Evolutionary conservation across 2,797 vertebrate species (phyloP).

Genomic region (Mionectes olivaceus): DNA sequence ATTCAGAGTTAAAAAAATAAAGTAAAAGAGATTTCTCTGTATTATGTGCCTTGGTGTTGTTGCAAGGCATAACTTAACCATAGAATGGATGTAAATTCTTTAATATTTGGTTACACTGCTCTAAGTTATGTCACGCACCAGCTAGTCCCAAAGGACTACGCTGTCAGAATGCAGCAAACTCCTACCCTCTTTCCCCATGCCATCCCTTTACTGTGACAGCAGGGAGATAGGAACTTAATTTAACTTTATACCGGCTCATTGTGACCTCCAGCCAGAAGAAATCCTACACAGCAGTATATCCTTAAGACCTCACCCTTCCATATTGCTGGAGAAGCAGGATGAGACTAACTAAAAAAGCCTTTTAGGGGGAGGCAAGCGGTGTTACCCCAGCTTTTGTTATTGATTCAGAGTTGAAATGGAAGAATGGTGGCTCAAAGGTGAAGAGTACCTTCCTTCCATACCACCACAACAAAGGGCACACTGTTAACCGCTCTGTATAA

Average conservation of each 20-base stretch:
- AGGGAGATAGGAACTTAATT: neutral
- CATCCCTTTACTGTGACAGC: neutral
- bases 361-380: neutral
- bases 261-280: neutral
- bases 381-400: neutral
- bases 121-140: neutral
- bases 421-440: neutral
- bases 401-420: neutral
- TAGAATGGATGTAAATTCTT: neutral
- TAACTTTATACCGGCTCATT: neutral
- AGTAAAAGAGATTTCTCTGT: neutral
- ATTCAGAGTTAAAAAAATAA: neutral
- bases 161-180: neutral
- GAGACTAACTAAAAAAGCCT: neutral
- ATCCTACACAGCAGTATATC: neutral
- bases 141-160: neutral
- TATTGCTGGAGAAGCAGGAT: neutral
- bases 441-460: neutral
- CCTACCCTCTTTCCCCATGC: neutral
- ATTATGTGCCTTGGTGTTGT: neutral
- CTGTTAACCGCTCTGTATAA: fast-evolving
- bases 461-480: neutral
- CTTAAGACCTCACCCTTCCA: neutral
- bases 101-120: neutral
- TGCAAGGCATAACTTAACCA: neutral